Evolutionary conservation across 2,888 invertebrate genomes (phyloP).

Genomic region (Synergus laeviventris): DNA sequence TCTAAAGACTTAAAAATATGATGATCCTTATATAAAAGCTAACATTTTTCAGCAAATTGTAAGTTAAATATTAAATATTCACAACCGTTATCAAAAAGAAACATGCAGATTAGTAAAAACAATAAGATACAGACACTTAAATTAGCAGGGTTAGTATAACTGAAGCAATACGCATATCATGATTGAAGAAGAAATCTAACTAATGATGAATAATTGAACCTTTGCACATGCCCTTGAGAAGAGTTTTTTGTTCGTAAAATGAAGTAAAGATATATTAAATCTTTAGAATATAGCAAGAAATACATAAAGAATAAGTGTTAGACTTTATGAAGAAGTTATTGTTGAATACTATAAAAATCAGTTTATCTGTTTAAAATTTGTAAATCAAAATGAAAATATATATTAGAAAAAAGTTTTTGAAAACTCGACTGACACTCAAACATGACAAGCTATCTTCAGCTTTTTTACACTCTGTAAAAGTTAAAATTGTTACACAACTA

Average conservation of each 20-base stretch:
- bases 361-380: too few species aligned
- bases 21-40: conserved; percentile 24
- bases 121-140: conserved; percentile 19
- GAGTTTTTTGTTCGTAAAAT: neutral
- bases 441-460: neutral
- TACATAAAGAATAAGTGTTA: neutral
- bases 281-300: neutral
- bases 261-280: neutral
- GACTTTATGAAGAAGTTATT: neutral
- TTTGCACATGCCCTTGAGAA: neutral
- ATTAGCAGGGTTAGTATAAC: conserved; percentile 26
- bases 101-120: conserved; percentile 33
- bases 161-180: neutral
- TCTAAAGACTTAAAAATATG: neutral
- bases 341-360: neutral
- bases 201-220: neutral
- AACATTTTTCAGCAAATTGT: conserved; percentile 9
- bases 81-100: conserved; percentile 29
- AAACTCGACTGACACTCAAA: neutral
- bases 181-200: neutral
- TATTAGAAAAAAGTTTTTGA: too few species aligned
- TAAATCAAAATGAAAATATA: too few species aligned
- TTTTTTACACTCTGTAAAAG: neutral
- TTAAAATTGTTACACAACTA: neutral
- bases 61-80: conserved; percentile 6